These are phyloP conservation scores for Propithecus perrieri DNA, from an alignment of 2,797 vertebrate species.

Conservation along the genomic window DNA sequence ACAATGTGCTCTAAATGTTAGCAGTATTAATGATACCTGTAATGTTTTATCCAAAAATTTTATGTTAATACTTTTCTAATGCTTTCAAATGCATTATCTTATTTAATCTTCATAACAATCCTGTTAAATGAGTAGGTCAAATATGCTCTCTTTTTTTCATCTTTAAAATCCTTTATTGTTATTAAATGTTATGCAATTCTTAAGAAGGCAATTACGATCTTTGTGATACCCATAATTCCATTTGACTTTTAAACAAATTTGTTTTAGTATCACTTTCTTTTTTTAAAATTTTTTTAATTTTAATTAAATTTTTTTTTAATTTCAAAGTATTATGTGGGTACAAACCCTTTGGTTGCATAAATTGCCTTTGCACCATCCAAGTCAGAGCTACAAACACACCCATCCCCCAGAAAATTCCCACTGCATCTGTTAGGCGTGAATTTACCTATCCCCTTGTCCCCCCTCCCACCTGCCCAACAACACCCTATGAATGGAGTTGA, in stretches of 20 bases:
- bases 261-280: slow-evolving; percentile 28
- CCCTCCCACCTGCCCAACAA: too few species aligned
- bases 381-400: too few species aligned
- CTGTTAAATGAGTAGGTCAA: neutral
- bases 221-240: neutral
- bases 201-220: neutral
- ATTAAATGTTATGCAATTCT: neutral
- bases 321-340: too few species aligned
- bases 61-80: neutral
- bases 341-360: too few species aligned
- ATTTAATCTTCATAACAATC: neutral
- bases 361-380: too few species aligned
- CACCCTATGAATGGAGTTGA: neutral
- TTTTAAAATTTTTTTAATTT: too few species aligned
- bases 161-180: neutral
- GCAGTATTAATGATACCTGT: neutral
- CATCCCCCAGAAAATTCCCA: too few species aligned
- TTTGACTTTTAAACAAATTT: neutral
- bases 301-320: too few species aligned
- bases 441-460: too few species aligned
- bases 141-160: neutral
- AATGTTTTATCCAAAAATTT: neutral
- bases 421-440: too few species aligned
- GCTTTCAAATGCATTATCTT: neutral
- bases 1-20: neutral